A percentile compares a stretch with the other conserved stretches of the same genome.
Conservation (phyloP, 2,888 invertebrate species). For the Branchellion lobata region DNA sequence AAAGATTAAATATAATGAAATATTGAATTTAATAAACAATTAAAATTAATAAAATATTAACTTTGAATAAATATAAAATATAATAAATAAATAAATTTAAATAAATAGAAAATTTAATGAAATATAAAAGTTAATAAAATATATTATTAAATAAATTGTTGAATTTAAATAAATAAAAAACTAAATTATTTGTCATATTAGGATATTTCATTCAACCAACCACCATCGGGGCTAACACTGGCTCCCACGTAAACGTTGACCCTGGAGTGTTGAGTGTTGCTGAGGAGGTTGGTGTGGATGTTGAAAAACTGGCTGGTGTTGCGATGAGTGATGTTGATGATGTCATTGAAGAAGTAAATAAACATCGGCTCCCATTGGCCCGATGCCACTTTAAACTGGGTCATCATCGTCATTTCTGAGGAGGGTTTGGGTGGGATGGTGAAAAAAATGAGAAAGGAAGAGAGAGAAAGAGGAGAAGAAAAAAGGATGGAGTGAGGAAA, state of each 20-base stretch:
- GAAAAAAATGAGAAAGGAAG: neutral
- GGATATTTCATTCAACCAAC: neutral
- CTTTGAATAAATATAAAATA: neutral
- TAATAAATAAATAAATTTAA: no score
- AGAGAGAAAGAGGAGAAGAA: neutral
- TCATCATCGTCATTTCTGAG: neutral
- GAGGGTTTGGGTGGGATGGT: neutral
- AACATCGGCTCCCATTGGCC: neutral
- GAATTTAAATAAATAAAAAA: no score
- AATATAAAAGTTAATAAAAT: no score
- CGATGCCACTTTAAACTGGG: neutral
- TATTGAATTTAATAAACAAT: neutral
- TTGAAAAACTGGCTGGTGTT: neutral
- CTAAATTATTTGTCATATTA: no score
- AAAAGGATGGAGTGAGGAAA: neutral
- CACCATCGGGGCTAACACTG: neutral
- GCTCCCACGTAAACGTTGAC: neutral
- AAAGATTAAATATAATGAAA: no score
- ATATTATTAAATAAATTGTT: no score
- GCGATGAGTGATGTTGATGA: neutral
- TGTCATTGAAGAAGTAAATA: neutral
- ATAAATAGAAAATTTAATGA: no score
- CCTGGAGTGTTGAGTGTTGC: neutral
- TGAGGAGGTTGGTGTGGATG: neutral
- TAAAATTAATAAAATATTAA: neutral